Evolutionary conservation across 2,888 invertebrate species (phyloP).

Genomic region (Sesamia inferens): DNA sequence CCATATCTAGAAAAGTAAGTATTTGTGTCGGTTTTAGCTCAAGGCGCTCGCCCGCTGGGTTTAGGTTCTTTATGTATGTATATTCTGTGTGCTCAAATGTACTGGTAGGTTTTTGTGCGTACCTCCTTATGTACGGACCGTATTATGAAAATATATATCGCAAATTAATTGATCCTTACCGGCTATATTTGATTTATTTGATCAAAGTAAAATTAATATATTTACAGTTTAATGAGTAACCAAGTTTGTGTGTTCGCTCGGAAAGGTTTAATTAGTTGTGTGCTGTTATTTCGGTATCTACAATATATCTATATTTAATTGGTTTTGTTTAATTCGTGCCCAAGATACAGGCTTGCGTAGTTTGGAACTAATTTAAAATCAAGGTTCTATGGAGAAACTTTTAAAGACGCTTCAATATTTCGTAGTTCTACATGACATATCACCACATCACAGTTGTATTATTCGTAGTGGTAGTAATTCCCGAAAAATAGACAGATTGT

Average conservation of each 20-base stretch:
- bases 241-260: constrained; percentile 3
- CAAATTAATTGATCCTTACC: constrained; percentile 49
- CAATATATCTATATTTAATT: background rate
- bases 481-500: no score
- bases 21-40: constrained; percentile 42
- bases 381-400: background rate
- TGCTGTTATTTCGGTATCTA: background rate
- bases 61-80: constrained; percentile 25
- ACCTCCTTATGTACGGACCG: constrained; percentile 24
- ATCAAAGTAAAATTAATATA: constrained; percentile 36
- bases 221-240: constrained; percentile 17
- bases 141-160: constrained; percentile 22
- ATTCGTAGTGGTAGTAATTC: no score
- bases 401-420: background rate
- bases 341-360: no score
- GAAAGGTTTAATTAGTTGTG: constrained; percentile 21
- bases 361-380: background rate
- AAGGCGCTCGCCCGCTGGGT: constrained; percentile 58
- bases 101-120: constrained; percentile 36
- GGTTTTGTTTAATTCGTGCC: no score
- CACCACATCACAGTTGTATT: background rate
- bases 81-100: background rate
- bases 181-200: constrained; percentile 41
- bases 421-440: background rate
- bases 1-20: constrained; percentile 38